Base-by-base conservation (phyloP, 2,113 vertebrate genomes). In the Tringa solitaria region DNA sequence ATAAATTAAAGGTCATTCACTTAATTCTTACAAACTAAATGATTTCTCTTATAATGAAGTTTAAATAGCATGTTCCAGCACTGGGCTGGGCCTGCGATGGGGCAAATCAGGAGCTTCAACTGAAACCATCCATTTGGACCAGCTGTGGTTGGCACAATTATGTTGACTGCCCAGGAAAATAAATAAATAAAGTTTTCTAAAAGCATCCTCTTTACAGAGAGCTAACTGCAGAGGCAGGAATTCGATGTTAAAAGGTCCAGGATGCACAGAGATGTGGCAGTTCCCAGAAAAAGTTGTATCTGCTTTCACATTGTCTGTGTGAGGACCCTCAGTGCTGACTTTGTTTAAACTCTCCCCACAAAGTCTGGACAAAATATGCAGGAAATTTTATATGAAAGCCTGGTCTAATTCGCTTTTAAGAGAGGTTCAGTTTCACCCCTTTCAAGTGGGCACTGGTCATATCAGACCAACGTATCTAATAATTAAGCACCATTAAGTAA, bases 261-360 rank as follows among this genome's bases (percentile, higher is more conserved):
- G 74, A 50, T 23, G 30, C 27, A 6, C 27, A 8, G n/a, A 54
- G 41, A 24, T 21, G 21, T 9, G 48, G 41, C 64, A 59, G 23
- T 22, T 73, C 32, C 37, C 65, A 13, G 27, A 32, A 54, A 4
- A 11, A 35, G 28, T 4, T 22, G 16, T 2, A 4, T 16, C 48
- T 32, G 56, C 7, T 70, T 21, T 18, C 0, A 2, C 26, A 3
- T 43, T 7, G 5, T 2, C 45, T 2, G 12, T 1, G 57, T 1
- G 12, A 67, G 53, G 23, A 33, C 20, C 1, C 5, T 12, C 0
- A 2, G 33, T 10, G 27, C 18, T 3, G 18, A 6, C 2, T 0
- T 5, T 72, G 4, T 22, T 43, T 8, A 16, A 53, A 8, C 11
- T 43, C 53, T 24, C 17, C 13, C 26, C 43, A 37, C 22, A 24